Percentiles rank a stretch among this genome's conserved stretches.
These are phyloP conservation scores for Trididemnum clinides DNA, from an alignment of 23 tunicate species.

Conservation along the genomic window DNA sequence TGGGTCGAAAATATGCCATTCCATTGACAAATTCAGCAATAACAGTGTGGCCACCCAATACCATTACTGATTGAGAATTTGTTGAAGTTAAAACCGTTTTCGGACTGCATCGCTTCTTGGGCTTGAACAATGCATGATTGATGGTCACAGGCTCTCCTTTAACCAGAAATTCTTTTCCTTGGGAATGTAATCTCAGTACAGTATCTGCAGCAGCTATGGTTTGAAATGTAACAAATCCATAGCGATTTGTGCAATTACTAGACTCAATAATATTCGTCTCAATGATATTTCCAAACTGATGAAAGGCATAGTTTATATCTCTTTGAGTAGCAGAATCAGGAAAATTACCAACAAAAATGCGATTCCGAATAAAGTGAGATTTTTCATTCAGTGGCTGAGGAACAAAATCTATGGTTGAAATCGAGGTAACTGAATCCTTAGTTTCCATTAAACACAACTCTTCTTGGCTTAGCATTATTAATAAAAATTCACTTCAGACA, in stretches of 20 bases:
- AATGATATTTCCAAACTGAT: conserved; percentile 51
- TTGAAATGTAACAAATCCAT: conserved; percentile 64
- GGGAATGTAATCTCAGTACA: conserved; percentile 13
- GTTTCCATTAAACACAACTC: conserved; percentile 40
- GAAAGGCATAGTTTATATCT: conserved; percentile 42
- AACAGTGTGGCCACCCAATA: conserved; percentile 6
- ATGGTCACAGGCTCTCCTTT: conserved; percentile 17
- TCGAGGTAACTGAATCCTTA: conserved; percentile 44
- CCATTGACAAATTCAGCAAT: conserved; percentile 26
- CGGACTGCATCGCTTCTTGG: conserved; percentile 2
- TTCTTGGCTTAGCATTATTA: conserved; percentile 14
- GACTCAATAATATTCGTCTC: conserved; percentile 51
- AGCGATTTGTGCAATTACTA: neutral
- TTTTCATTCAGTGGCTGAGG: conserved; percentile 64
- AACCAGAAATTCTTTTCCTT: conserved; percentile 32
- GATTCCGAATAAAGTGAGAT: conserved; percentile 58
- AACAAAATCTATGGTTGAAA: conserved; percentile 51
- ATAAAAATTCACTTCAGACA: no score
- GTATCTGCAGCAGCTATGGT: conserved; percentile 39
- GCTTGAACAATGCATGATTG: conserved; percentile 48
- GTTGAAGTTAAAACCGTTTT: neutral
- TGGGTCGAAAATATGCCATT: conserved; percentile 32
- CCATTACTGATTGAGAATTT: neutral
- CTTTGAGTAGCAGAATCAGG: conserved; percentile 27
- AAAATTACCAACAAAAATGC: conserved; percentile 61